Evolutionary conservation across 2,888 invertebrate species (phyloP).

Genomic region (Syrphus vitripennis): DNA sequence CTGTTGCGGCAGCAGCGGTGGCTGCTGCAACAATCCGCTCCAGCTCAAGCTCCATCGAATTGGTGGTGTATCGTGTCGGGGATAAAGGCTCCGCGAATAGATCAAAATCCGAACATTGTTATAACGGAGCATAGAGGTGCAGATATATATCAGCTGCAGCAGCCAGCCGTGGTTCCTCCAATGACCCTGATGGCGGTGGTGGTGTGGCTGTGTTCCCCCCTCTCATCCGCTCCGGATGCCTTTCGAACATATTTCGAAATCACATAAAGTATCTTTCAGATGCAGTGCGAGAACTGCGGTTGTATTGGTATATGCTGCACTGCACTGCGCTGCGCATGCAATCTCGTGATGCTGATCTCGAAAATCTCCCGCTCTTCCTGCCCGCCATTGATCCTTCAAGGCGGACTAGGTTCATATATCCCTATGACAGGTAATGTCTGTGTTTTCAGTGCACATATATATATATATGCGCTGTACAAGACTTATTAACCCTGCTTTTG

Average conservation of each 20-base stretch:
- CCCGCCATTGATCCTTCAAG: not conserved
- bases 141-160: conserved; percentile 66
- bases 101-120: conserved; percentile 72
- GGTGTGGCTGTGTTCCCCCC: conserved; percentile 25
- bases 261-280: conserved; percentile 68
- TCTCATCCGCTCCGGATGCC: conserved; percentile 1
- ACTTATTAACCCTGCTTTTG: conserved; percentile 59
- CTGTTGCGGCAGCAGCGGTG: not conserved
- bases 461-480: conserved; percentile 56
- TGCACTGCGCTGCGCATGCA: conserved; percentile 52
- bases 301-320: conserved; percentile 40
- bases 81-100: conserved; percentile 70
- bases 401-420: conserved; percentile 64
- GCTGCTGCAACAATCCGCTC: conserved; percentile 16
- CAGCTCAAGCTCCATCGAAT: not conserved
- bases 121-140: conserved; percentile 68
- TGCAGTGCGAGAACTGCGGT: conserved; percentile 20
- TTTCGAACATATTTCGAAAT: conserved; percentile 64
- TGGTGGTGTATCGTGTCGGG: conserved; percentile 65
- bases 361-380: conserved; percentile 44
- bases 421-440: conserved; percentile 71
- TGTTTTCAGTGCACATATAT: conserved; percentile 64
- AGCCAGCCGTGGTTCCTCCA: conserved; percentile 32
- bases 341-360: conserved; percentile 63
- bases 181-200: conserved; percentile 64